phyloP scores from a whole-genome alignment of 2,113 vertebrate genomes.

The Okapia johnstoni region DNA sequence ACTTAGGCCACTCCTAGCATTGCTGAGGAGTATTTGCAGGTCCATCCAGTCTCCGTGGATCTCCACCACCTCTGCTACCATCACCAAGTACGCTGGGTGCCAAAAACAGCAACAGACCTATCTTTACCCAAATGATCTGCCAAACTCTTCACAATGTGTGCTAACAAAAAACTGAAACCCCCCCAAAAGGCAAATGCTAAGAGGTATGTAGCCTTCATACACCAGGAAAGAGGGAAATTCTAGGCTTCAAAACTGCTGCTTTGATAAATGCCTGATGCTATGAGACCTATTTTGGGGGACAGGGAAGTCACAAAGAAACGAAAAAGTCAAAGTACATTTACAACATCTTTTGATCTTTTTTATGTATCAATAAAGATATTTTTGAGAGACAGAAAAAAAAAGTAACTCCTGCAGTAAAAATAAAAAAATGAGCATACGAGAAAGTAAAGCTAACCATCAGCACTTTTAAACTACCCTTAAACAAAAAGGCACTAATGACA shows the following conservation, averaged over 20 bases:
- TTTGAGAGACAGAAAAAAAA: not conserved
- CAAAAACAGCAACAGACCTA: not conserved
- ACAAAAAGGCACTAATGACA: constrained; percentile 54
- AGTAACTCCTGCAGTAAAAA: constrained; percentile 49
- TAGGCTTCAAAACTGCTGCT: not conserved
- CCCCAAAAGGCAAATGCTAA: not conserved
- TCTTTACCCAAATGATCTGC: not conserved
- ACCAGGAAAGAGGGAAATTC: not conserved
- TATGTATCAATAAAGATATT: constrained; percentile 41
- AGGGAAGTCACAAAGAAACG: not conserved
- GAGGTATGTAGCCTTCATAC: not conserved
- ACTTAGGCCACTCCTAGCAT: not conserved
- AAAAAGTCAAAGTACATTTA: constrained; percentile 41
- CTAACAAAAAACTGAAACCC: not conserved
- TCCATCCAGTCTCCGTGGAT: not conserved
- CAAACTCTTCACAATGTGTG: not conserved
- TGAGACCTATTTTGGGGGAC: constrained; percentile 37
- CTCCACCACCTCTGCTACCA: fast-evolving
- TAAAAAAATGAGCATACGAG: constrained; percentile 42
- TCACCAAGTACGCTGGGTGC: not conserved
- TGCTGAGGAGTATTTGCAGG: not conserved
- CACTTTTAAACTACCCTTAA: constrained; percentile 47
- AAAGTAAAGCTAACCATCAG: constrained; percentile 36
- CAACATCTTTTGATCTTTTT: constrained; percentile 64
- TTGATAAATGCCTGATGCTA: constrained; percentile 30